Evolutionary conservation across 2,888 invertebrate genomes (phyloP).

Genomic region (Miltochrista miniata): DNA sequence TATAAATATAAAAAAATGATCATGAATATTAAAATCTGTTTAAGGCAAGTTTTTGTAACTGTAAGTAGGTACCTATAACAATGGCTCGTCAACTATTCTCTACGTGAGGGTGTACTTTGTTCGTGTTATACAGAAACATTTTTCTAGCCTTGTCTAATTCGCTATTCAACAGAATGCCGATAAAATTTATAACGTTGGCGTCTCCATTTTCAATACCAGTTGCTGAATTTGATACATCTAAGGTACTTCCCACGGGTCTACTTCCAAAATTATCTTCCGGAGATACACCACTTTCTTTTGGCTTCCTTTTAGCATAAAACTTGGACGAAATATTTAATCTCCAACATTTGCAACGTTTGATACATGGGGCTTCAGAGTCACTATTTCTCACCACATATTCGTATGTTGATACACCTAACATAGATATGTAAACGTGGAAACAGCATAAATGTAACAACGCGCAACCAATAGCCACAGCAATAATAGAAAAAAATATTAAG

Average conservation of each 20-base stretch:
- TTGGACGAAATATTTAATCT: conserved; percentile 43
- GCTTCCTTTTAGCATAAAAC: conserved; percentile 35
- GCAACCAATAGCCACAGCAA: conserved; percentile 90
- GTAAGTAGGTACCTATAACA: too few relatives aligned
- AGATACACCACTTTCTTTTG: conserved; percentile 18
- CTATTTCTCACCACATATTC: conserved; percentile 87
- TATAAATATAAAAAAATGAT: too few relatives aligned
- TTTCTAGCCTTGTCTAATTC: conserved; percentile 67
- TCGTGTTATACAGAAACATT: conserved; percentile 61
- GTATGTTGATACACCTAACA: conserved; percentile 94
- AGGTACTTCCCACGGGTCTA: conserved; percentile 28
- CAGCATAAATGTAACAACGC: conserved; percentile 92
- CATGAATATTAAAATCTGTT: too few relatives aligned
- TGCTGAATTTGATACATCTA: conserved; percentile 31
- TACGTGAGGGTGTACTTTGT: conserved; percentile 69
- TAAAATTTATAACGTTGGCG: conserved; percentile 54
- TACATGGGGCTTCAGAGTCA: conserved; percentile 42
- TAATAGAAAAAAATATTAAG: conserved; percentile 84
- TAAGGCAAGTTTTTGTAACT: too few relatives aligned
- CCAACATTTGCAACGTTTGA: conserved; percentile 43
- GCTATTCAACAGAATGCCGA: conserved; percentile 61
- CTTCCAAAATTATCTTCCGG: conserved; percentile 21
- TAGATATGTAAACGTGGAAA: conserved; percentile 94
- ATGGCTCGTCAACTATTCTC: conserved; percentile 37
- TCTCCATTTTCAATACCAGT: conserved; percentile 31